Conservation (phyloP, 1,140 invertebrate species). For the Heliconius melpomene region DNA sequence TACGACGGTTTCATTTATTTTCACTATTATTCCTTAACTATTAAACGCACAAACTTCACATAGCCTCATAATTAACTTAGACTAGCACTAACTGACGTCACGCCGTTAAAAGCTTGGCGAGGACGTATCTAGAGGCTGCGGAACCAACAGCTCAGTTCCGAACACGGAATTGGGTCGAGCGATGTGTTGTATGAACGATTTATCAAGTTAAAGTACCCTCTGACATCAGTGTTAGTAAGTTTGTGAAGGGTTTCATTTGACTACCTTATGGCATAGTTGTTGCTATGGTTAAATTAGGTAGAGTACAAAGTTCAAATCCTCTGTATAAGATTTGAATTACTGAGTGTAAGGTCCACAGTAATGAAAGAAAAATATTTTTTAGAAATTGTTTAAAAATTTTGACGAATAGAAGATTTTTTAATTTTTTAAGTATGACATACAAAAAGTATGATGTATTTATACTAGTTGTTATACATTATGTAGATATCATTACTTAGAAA, state of each 20-base stretch:
- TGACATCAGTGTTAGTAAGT: background rate
- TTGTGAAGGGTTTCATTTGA: background rate
- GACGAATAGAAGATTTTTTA: no score
- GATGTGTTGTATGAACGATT: background rate
- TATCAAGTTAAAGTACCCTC: constrained; percentile 5
- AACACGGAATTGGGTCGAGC: background rate
- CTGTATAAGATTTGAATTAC: no score
- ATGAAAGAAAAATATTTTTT: no score
- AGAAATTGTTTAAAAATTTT: no score
- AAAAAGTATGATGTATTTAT: no score
- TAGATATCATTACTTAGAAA: background rate
- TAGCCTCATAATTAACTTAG: background rate
- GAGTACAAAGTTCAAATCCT: no score
- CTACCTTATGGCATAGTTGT: background rate
- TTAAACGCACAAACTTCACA: background rate
- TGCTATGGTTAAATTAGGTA: no score
- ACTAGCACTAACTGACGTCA: background rate
- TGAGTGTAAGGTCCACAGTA: no score
- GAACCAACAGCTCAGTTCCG: background rate
- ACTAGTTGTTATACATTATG: no score
- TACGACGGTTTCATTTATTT: no score
- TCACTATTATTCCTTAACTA: background rate
- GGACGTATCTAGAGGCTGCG: background rate
- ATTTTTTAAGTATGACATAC: no score
- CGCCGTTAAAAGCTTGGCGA: background rate